Conservation (phyloP, 1,140 invertebrate genomes). For the Coenobita brevimanus region DNA sequence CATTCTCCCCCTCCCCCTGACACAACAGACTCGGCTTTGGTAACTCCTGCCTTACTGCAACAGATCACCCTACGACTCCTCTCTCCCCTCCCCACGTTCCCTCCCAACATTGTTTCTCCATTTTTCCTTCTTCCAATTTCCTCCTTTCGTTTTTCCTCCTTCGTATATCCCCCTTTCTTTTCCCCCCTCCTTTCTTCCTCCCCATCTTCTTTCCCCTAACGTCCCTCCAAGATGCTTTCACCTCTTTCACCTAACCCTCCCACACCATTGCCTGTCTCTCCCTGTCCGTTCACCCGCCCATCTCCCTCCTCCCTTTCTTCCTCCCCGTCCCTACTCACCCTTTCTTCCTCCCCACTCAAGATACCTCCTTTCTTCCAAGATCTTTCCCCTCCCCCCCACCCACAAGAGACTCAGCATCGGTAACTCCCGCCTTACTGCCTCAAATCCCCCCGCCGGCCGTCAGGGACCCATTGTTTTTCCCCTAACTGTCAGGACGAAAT, state of each 20-base stretch:
- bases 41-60: too few species aligned
- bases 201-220: not conserved
- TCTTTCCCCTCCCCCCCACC: not conserved
- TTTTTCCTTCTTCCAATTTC: not conserved
- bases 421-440: not conserved
- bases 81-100: not conserved
- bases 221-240: too few species aligned
- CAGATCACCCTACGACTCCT: too few species aligned
- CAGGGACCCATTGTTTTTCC: slow-evolving; percentile 11
- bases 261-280: not conserved
- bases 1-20: too few species aligned
- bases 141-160: not conserved
- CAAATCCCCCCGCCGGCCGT: not conserved
- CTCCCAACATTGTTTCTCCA: not conserved
- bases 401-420: not conserved
- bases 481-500: slow-evolving; percentile 13
- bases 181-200: not conserved
- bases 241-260: not conserved
- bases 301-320: not conserved
- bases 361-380: too few species aligned
- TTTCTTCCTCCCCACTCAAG: not conserved
- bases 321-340: not conserved
- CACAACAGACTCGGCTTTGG: not conserved
- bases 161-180: not conserved
- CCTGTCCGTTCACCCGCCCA: not conserved